Conservation (phyloP, 2,113 vertebrate species). For the Apistogramma diplotaenia region DNA sequence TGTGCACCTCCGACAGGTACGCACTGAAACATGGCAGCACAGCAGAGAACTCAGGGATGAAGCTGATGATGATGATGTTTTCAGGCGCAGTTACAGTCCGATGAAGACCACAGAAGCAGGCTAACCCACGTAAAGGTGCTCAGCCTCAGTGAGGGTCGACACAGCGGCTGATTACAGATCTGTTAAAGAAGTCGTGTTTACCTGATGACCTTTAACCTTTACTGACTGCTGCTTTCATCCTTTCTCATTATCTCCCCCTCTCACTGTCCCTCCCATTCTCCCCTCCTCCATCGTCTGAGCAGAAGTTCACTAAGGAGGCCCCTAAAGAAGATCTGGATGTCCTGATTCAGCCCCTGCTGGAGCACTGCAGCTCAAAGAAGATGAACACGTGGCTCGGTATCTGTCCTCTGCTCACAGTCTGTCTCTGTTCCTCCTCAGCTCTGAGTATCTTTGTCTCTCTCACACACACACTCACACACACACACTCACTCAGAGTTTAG, state of each 20-base stretch:
- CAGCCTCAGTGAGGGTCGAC: neutral
- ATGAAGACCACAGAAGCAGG: neutral
- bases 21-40: neutral
- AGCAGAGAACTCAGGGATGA: neutral
- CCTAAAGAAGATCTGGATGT: slow-evolving; percentile 87
- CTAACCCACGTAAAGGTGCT: neutral
- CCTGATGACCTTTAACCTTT: no score
- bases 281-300: slow-evolving; percentile 17
- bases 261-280: neutral
- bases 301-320: slow-evolving; percentile 90
- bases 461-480: neutral
- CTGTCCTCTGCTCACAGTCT: neutral
- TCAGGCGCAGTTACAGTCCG: neutral
- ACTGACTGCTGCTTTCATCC: slow-evolving; percentile 49
- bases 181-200: no score
- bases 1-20: no score
- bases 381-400: slow-evolving; percentile 96
- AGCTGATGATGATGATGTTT: neutral
- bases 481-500: slow-evolving; percentile 49
- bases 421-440: slow-evolving; percentile 5
- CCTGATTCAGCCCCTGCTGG: slow-evolving; percentile 89
- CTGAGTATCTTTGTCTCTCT: slow-evolving; percentile 14
- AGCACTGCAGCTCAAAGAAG: slow-evolving; percentile 94
- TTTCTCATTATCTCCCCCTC: slow-evolving; percentile 44
- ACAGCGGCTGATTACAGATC: no score